Evolutionary conservation across 2,797 vertebrate genomes (phyloP).

Genomic region (Lagorchestes hirsutus): DNA sequence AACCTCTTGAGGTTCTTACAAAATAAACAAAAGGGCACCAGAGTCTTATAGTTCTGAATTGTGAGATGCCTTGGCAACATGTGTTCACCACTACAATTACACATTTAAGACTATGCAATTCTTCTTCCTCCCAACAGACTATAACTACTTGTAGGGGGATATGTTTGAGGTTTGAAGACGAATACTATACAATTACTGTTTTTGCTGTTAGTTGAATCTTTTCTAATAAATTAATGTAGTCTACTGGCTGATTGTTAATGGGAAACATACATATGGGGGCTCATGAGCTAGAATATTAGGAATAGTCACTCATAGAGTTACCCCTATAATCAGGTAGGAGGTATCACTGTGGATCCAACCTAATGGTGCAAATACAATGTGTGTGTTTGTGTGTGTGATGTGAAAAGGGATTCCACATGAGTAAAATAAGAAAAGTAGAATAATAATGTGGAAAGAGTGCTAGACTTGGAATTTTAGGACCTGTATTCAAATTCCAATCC

Average conservation of each 20-base stretch:
- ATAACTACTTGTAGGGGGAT: not conserved
- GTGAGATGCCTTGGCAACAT: not conserved
- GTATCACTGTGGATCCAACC: not conserved
- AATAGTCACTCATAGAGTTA: not conserved
- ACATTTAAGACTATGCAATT: not conserved
- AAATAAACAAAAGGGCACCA: not conserved
- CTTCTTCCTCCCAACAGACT: not conserved
- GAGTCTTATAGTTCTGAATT: not conserved
- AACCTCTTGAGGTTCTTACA: not conserved
- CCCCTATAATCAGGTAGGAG: not conserved
- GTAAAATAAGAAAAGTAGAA: not conserved
- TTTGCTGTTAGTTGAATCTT: not conserved
- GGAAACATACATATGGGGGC: not conserved
- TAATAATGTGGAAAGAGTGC: not conserved
- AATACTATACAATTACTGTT: not conserved
- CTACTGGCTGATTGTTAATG: not conserved
- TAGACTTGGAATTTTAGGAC: not conserved
- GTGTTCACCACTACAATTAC: not conserved
- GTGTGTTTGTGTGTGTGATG: not conserved
- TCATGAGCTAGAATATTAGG: not conserved
- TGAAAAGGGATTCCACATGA: not conserved
- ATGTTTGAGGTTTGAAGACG: not conserved
- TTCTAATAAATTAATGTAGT: not conserved
- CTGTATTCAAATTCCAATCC: not conserved
- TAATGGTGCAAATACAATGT: not conserved